Base-by-base conservation (phyloP, 1,140 invertebrate species). In the Heliconius eleuchia region DNA sequence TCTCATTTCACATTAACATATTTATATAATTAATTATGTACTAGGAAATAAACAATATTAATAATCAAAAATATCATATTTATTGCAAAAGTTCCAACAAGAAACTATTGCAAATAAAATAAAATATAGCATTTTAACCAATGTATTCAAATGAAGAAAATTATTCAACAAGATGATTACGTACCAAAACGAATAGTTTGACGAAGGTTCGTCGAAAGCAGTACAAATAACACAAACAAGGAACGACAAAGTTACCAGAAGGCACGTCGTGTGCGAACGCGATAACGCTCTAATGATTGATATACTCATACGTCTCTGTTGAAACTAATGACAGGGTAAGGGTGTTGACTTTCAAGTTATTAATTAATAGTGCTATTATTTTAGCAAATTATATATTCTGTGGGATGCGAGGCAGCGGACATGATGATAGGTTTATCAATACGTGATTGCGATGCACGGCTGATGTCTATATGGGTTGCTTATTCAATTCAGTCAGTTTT, bases 281-380 rank as follows among this genome's bases (percentile, higher is more conserved):
- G 92, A 94, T 94, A 94, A 91, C 83, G 85, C 82, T 87, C 83
- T 90, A 89, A 92, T 93, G 91, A 94, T 94, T 93, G 91, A 93
- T 94, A 88, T 90, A 91, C 88, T 89, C 87, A 85, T 85, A 88
- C 84, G 84, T 88, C 90, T 90, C 88, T 87, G 87, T 87, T 89
- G 86, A 86, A 92, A 91, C 91, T 93, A 94, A 94, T 93, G 92
- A 93, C 89, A 92, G 91, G 90, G 89, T 83, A 87, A 91, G 86
- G 85, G 86, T 91, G 90, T 93, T 94, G 89, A 94, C 92, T 94
- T 92, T 89, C 87, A 88, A 92, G 90, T 94, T 92, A 94, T 92
- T 94, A 94, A 94, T 93, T 93, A 94, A 93, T 92, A 91, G 85
- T 87, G 89, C 87, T 90, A 90, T 92, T 93, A 91, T 91, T 90